A percentile compares a stretch with the other conserved stretches of the same genome.
Conservation (phyloP, 2,113 vertebrate species). For the Perccottus glenii region DNA sequence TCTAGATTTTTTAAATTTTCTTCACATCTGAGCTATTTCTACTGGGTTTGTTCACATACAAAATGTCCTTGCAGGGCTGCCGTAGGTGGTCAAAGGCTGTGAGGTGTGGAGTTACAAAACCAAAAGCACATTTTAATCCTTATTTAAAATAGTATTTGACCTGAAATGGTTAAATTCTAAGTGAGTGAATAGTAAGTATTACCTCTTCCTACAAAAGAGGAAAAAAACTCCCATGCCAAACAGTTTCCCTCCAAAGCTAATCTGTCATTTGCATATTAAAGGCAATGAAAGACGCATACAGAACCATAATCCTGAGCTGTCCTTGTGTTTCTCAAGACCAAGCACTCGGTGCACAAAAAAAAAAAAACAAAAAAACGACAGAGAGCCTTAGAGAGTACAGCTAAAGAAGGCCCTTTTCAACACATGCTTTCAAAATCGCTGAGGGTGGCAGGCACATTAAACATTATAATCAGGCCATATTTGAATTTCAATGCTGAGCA, state of each 20-base stretch:
- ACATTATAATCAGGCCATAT: constrained; percentile 62
- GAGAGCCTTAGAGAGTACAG: constrained; percentile 52
- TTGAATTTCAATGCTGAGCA: constrained; percentile 61
- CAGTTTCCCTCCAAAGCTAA: constrained; percentile 66
- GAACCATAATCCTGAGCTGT: constrained; percentile 67
- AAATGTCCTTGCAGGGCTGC: no score
- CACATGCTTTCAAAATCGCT: constrained; percentile 41
- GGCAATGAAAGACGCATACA: constrained; percentile 62
- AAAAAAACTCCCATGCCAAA: constrained; percentile 61
- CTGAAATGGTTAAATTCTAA: constrained; percentile 35
- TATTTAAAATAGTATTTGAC: neutral
- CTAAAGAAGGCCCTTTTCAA: constrained; percentile 45
- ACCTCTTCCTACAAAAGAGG: constrained; percentile 40
- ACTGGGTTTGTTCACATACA: no score
- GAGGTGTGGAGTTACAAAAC: no score
- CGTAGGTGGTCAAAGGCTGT: neutral
- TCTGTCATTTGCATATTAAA: constrained; percentile 80
- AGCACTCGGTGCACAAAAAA: constrained; percentile 58
- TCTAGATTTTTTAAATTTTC: no score
- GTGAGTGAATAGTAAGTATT: constrained; percentile 46
- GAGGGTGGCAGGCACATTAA: constrained; percentile 67
- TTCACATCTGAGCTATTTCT: no score
- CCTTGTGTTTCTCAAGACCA: constrained; percentile 68
- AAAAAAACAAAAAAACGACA: no score
- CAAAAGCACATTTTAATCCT: neutral